Conservation (phyloP, 2,888 invertebrate genomes). For the Flabesymbios commensalis region DNA sequence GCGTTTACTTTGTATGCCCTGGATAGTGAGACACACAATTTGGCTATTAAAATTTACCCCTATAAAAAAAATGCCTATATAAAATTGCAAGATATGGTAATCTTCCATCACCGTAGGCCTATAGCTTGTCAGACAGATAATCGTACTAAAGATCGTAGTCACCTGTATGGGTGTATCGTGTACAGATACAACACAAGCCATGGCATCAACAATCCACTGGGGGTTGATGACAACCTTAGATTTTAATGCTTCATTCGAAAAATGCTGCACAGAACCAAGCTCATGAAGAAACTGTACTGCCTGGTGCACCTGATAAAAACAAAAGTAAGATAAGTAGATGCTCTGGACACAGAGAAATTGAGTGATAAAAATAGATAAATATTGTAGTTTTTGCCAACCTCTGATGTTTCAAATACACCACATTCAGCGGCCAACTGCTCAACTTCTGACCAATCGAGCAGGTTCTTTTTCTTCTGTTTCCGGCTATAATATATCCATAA, state of each 20-base stretch:
- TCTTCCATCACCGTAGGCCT: background rate
- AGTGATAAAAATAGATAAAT: background rate
- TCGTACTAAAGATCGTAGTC: background rate
- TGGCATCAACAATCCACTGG: constrained; percentile 62
- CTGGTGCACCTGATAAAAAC: constrained; percentile 44
- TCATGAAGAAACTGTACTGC: constrained; percentile 59
- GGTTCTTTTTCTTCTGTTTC: constrained; percentile 6
- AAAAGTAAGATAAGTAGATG: background rate
- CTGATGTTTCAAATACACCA: constrained; percentile 28
- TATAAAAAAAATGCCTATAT: too few relatives aligned
- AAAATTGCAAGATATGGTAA: too few relatives aligned
- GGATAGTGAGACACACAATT: too few relatives aligned
- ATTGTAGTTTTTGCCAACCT: too few relatives aligned
- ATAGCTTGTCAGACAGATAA: background rate
- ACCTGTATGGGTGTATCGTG: constrained; percentile 52
- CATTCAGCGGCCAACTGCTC: constrained; percentile 21
- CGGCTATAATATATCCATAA: background rate
- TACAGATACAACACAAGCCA: constrained; percentile 60
- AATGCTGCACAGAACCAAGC: constrained; percentile 59
- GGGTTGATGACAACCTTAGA: constrained; percentile 56
- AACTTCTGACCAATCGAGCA: constrained; percentile 21
- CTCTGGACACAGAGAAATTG: background rate
- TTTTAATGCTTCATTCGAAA: constrained; percentile 53
- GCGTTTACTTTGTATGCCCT: too few relatives aligned
- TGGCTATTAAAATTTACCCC: too few relatives aligned